Percentiles rank a stretch among this genome's conserved stretches.
phyloP scores from a whole-genome alignment of 1,140 invertebrate species.

The Drosophila punjabiensis region DNA sequence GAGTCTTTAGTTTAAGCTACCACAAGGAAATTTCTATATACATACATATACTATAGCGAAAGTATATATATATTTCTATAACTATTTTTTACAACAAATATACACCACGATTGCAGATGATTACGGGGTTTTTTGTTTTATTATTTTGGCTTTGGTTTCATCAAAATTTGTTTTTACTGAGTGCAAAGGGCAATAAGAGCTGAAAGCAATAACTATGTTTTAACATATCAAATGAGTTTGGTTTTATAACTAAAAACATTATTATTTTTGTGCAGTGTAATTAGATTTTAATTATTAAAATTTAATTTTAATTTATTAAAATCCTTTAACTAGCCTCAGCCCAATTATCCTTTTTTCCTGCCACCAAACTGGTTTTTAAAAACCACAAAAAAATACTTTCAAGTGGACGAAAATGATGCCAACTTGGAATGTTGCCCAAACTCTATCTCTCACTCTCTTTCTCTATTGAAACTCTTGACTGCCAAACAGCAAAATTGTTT shows the following conservation, averaged over 20 bases:
- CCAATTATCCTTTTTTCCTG: not conserved
- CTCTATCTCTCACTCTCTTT: constrained; percentile 39
- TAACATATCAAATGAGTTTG: constrained; percentile 64
- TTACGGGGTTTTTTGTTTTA: constrained; percentile 35
- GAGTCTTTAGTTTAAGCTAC: constrained; percentile 45
- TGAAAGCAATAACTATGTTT: constrained; percentile 43
- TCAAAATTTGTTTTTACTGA: constrained; percentile 2
- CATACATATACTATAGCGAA: constrained; percentile 39
- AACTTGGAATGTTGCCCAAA: constrained; percentile 43
- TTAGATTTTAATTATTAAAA: not conserved
- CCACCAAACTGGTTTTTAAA: constrained; percentile 22
- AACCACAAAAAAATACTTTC: not conserved
- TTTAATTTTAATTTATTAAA: no score
- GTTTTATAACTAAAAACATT: not conserved
- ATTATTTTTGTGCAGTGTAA: not conserved
- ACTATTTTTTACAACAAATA: constrained; percentile 72
- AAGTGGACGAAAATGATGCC: constrained; percentile 11
- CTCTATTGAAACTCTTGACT: constrained; percentile 68
- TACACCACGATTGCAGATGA: constrained; percentile 53
- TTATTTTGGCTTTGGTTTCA: constrained; percentile 21
- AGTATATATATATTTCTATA: constrained; percentile 45
- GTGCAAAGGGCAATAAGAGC: constrained; percentile 73
- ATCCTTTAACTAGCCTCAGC: no score
- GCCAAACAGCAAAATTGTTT: constrained; percentile 75
- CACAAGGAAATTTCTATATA: constrained; percentile 26